Evolutionary conservation across 2,113 vertebrate species (phyloP), one percentile per base, ranked within the genome.

Genomic region (Nothobranchius kuhntae): DNA sequence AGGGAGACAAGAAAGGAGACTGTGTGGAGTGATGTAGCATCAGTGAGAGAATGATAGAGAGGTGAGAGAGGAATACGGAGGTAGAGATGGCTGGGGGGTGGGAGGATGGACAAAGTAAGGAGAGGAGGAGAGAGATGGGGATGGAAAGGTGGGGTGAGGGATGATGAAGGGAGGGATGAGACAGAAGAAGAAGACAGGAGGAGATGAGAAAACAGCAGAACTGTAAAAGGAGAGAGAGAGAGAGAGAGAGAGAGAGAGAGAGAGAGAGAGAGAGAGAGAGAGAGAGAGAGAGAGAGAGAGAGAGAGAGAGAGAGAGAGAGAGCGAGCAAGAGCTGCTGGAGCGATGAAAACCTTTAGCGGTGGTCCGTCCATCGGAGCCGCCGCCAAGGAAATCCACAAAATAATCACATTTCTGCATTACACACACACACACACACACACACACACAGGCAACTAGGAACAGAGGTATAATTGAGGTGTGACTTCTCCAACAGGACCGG

Each of bases 381-480:
- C 65, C 69, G 52, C 78, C 89, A 90, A 94, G 92, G 71, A 84
- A 62, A 30, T 30, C 30, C 30, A 30, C 30, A 4, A 4, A 30
- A 30, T 30, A 30, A 30, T 30, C 4, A 30, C 30, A 30, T 30
- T 30, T 30, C 30, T 3, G 30, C 30, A 30, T 30, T 30, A 73
- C 62, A 63, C 70, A 58, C 65, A 55, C 77, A 50, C 66, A 65
- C 53, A 55, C 61, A 68, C 58, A 66, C 68, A 64, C 73, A 74
- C 45, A 62, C 59, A 56, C 55, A 73, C 61, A 66, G 61, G 74
- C 62, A 60, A 56, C 94, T 92, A 53, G 53, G 52, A 92, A 95
- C 94, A 92, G 94, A 92, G 93, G 94, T 95, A 96, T 95, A 95
- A 95, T 95, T 96, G 94, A 94, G 91, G 87, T 88, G 92, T 88